phyloP scores from a whole-genome alignment of 1,140 invertebrate genomes.

The Atta texana region DNA sequence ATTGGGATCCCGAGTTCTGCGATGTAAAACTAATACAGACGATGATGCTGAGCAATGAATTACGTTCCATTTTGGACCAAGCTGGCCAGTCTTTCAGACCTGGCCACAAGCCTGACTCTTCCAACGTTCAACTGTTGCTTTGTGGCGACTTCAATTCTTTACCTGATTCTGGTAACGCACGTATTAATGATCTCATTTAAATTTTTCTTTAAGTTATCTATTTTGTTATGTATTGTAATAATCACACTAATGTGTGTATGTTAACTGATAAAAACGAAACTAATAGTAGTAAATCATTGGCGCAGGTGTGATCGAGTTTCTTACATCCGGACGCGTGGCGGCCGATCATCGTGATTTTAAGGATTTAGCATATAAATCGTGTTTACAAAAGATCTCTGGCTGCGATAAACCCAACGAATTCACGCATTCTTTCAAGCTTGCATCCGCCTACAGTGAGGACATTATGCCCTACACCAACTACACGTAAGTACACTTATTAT shows the following conservation, averaged over 20 bases:
- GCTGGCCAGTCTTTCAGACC: constrained; percentile 89
- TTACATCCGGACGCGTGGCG: constrained; percentile 95
- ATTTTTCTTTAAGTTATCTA: neutral
- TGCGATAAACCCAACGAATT: constrained; percentile 95
- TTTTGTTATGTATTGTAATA: neutral
- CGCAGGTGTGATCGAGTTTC: constrained; percentile 97
- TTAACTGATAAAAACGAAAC: constrained; percentile 22
- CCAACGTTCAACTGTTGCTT: constrained; percentile 96
- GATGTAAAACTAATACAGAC: constrained; percentile 99
- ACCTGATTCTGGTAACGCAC: constrained; percentile 94
- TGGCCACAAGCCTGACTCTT: constrained; percentile 90
- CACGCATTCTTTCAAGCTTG: constrained; percentile 97
- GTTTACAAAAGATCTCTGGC: constrained; percentile 95
- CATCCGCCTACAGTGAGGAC: constrained; percentile 97
- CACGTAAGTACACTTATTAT: constrained; percentile 90
- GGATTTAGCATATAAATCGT: constrained; percentile 96
- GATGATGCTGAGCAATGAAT: constrained; percentile 99
- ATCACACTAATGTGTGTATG: neutral
- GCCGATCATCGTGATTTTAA: constrained; percentile 98
- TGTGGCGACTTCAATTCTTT: constrained; percentile 99
- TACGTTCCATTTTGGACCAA: constrained; percentile 94
- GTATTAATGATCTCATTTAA: neutral
- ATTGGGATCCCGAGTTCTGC: constrained; percentile 99
- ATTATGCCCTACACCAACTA: constrained; percentile 99
- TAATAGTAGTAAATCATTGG: constrained; percentile 55